phyloP scores from a whole-genome alignment of 2,888 invertebrate species.

The Temnothorax rugatulus region DNA sequence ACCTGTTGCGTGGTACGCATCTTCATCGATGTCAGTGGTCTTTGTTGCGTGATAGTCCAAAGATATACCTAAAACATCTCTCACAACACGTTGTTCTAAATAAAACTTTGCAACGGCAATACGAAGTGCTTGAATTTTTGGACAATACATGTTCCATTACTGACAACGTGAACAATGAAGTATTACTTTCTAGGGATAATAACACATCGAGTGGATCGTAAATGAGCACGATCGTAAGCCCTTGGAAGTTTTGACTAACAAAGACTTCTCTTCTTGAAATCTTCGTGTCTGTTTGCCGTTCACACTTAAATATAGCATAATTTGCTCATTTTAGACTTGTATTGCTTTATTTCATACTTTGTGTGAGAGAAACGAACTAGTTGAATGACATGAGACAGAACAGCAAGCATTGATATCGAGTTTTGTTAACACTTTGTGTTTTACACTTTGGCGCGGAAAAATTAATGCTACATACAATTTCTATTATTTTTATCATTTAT shows the following conservation, averaged over 20 bases:
- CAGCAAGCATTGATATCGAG: neutral
- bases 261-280: neutral
- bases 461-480: neutral
- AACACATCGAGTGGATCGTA: neutral
- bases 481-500: neutral
- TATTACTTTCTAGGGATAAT: neutral
- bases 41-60: neutral
- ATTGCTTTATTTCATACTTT: neutral
- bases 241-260: neutral
- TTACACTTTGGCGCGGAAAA: neutral
- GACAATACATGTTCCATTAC: neutral
- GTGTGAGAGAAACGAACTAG: neutral
- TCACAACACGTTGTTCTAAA: neutral
- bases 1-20: conserved; percentile 41
- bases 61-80: neutral
- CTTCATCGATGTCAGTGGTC: neutral
- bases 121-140: neutral
- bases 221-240: neutral
- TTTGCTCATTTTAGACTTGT: neutral
- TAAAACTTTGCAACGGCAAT: conserved; percentile 1
- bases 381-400: neutral
- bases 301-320: neutral
- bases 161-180: neutral
- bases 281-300: neutral
- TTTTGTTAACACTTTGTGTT: neutral